Evolutionary conservation across 2,888 invertebrate genomes (phyloP).

Genomic region (Tetragnatha montana): DNA sequence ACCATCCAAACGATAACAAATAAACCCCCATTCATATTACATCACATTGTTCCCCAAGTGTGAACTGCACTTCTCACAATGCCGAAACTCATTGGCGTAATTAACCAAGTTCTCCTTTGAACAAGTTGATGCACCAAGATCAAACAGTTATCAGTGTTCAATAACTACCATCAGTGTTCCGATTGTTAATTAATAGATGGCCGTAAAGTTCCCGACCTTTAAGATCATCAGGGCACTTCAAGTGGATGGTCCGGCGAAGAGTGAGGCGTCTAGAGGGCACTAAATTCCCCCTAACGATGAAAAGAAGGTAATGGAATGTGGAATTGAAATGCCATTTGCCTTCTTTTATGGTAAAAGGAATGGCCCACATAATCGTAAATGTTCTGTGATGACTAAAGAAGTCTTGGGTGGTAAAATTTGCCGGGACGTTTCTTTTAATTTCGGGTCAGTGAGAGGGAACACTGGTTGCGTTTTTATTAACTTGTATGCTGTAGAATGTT

Average conservation of each 20-base stretch:
- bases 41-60: neutral
- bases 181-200: conserved; percentile 40
- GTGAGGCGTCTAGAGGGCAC: neutral
- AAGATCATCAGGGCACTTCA: neutral
- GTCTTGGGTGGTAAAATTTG: neutral
- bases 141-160: conserved; percentile 16
- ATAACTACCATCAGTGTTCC: conserved; percentile 23
- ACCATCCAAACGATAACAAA: conserved; percentile 10
- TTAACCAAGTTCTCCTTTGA: conserved; percentile 26
- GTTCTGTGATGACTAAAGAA: neutral
- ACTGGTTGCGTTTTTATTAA: neutral
- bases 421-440: neutral
- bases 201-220: conserved; percentile 15
- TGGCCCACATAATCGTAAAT: neutral
- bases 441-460: neutral
- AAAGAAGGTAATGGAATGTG: conserved; percentile 10
- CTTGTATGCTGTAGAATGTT: neutral
- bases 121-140: conserved; percentile 9
- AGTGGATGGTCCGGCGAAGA: neutral
- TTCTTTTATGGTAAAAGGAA: conserved; percentile 14
- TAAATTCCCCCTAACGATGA: conserved; percentile 3
- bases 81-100: conserved; percentile 13
- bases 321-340: conserved; percentile 11
- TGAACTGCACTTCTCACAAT: conserved; percentile 7
- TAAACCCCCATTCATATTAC: neutral